Percentiles rank a stretch among this genome's conserved stretches.
Evolutionary conservation across 1,140 invertebrate species (phyloP).

Genomic region (Papilio dardanus): DNA sequence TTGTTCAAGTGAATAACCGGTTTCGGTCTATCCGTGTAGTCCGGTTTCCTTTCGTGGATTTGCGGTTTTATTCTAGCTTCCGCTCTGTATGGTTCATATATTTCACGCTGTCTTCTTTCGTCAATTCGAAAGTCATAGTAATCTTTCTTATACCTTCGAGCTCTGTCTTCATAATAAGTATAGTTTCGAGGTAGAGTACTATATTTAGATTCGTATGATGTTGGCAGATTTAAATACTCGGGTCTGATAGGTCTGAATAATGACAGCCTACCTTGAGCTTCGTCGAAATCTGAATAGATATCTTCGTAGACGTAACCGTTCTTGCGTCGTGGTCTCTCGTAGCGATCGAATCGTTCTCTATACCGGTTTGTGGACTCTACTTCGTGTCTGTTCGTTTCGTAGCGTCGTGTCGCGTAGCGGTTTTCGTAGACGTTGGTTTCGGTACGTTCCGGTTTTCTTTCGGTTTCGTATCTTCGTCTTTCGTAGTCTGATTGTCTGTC

Average conservation of each 20-base stretch:
- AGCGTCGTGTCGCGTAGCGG: constrained; percentile 42
- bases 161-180: constrained; percentile 62
- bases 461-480: constrained; percentile 44
- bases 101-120: constrained; percentile 54
- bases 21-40: constrained; percentile 38
- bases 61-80: constrained; percentile 37
- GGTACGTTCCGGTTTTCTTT: constrained; percentile 38
- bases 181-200: constrained; percentile 70
- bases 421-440: constrained; percentile 39
- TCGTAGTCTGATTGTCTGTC: constrained; percentile 62
- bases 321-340: constrained; percentile 64
- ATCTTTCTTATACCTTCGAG: constrained; percentile 67
- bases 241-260: constrained; percentile 79
- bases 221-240: constrained; percentile 76
- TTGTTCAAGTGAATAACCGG: constrained; percentile 30
- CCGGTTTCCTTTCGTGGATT: constrained; percentile 43
- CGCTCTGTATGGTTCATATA: constrained; percentile 61
- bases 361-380: constrained; percentile 39
- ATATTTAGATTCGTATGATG: constrained; percentile 69
- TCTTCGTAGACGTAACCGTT: constrained; percentile 81
- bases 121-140: constrained; percentile 77
- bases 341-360: constrained; percentile 49
- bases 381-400: constrained; percentile 42
- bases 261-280: constrained; percentile 74
- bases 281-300: constrained; percentile 78